These are phyloP conservation scores for Protobothrops mucrosquamatus DNA, from an alignment of 2,113 vertebrate genomes.

Conservation along the genomic window DNA sequence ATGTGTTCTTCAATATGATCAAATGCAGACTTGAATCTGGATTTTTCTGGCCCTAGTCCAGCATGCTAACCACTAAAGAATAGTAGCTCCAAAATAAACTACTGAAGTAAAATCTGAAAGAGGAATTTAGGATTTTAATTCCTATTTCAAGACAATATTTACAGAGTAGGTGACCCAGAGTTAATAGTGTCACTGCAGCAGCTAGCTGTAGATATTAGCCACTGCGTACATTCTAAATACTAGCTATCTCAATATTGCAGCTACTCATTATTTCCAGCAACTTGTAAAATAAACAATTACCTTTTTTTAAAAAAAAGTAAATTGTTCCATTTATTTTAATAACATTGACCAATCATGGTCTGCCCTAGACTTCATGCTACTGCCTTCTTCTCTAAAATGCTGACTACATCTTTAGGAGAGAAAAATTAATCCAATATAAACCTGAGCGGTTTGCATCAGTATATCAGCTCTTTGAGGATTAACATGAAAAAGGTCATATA, in stretches of 20 bases:
- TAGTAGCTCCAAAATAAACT: background rate
- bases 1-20: background rate
- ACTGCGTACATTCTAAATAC: background rate
- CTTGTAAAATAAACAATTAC: background rate
- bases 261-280: background rate
- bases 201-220: background rate
- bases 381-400: background rate
- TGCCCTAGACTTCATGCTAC: background rate
- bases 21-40: background rate
- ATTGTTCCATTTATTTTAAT: background rate
- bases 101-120: background rate
- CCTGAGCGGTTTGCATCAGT: background rate
- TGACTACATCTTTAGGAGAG: background rate
- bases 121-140: background rate
- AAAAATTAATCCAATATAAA: background rate
- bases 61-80: background rate
- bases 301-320: background rate
- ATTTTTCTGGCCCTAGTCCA: background rate
- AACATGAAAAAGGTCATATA: background rate
- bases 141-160: background rate
- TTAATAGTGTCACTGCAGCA: background rate
- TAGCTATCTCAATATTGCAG: background rate
- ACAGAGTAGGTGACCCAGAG: background rate
- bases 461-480: background rate
- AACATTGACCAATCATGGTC: background rate